Percentiles rank a stretch among this genome's conserved stretches.
Conservation (phyloP, 2,797 vertebrate genomes). For the Otus scops region DNA sequence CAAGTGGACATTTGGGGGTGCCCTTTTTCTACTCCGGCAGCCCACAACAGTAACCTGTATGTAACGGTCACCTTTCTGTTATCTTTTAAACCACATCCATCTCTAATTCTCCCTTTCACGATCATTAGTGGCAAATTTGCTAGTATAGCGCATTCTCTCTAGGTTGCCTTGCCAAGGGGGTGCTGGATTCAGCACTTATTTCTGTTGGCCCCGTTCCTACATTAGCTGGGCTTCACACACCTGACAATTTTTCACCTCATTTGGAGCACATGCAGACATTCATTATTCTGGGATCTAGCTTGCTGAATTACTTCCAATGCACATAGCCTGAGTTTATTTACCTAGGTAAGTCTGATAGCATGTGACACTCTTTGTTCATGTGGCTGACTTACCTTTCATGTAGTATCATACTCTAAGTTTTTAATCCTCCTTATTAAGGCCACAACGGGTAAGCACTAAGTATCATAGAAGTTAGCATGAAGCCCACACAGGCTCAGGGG, state of each 20-base stretch:
- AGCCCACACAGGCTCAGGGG: accelerated
- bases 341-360: neutral
- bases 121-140: neutral
- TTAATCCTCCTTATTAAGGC: neutral
- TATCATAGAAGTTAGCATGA: neutral
- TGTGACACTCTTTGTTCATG: accelerated
- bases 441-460: neutral
- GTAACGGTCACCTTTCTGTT: neutral
- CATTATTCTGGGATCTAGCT: neutral
- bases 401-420: neutral
- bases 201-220: neutral
- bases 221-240: neutral
- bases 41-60: neutral
- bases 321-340: neutral
- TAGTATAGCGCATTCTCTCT: neutral
- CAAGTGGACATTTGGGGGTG: accelerated
- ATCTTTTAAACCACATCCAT: neutral
- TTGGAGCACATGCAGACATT: neutral
- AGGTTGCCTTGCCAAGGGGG: neutral
- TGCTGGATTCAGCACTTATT: neutral
- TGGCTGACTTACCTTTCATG: neutral
- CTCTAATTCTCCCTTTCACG: neutral
- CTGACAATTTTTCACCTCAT: neutral
- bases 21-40: neutral
- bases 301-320: neutral